Percentiles rank a stretch among this genome's conserved stretches.
These are phyloP conservation scores for Dasypus novemcinctus DNA, from an alignment of 2,113 vertebrate species.

Conservation along the genomic window DNA sequence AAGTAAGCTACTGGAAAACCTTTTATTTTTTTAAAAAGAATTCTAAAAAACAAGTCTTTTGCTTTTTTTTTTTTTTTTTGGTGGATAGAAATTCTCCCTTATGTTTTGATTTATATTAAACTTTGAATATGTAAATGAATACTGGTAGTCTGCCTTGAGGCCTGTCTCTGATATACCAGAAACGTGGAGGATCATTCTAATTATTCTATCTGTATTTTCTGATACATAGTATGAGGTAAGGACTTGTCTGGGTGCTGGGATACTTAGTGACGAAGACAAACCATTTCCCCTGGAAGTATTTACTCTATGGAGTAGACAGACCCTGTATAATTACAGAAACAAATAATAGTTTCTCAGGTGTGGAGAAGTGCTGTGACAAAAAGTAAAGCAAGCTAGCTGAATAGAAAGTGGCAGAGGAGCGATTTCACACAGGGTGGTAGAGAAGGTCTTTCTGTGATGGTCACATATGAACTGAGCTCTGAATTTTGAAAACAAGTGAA, in stretches of 20 bases:
- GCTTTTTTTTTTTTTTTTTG: not conserved
- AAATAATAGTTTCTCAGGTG: not conserved
- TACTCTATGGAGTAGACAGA: not conserved
- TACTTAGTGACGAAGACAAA: not conserved
- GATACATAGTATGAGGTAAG: not conserved
- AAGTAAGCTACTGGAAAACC: not conserved
- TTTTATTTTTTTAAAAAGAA: constrained; percentile 36
- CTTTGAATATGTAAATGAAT: not conserved
- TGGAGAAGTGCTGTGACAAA: not conserved
- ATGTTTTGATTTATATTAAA: constrained; percentile 5
- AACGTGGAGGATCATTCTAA: not conserved
- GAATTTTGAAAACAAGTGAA: not conserved
- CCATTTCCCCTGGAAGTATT: not conserved
- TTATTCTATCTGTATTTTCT: not conserved
- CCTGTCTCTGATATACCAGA: not conserved
- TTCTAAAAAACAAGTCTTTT: not conserved
- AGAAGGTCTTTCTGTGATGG: not conserved
- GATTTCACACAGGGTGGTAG: not conserved
- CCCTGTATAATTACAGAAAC: not conserved
- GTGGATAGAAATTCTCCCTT: not conserved
- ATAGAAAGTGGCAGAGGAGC: not conserved
- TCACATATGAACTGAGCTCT: not conserved
- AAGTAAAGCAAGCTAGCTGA: not conserved
- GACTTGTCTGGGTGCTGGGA: not conserved
- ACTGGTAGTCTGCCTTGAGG: not conserved